Evolutionary conservation across 64 coral and sea anemone genomes (phyloP), one percentile per base, ranked within the genome.

Genomic region (Platygyra sinensis): DNA sequence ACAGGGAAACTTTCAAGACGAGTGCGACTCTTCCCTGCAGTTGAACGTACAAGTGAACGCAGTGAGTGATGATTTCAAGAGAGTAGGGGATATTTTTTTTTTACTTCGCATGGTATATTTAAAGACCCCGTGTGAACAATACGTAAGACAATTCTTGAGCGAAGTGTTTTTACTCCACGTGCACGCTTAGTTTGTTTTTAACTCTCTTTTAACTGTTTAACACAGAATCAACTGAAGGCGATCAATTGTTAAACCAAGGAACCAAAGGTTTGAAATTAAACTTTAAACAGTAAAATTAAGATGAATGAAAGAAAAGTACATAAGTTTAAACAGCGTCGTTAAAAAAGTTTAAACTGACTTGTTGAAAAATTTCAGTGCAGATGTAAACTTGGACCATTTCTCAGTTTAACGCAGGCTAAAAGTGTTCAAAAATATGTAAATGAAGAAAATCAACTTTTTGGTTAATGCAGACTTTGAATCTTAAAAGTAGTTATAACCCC

Each of bases 261-360:
- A 87, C 62, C 63, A 72, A 94, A 97, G 95, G 95, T 97, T 97
- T 93, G 95, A 97, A 91, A 73, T 60, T 73, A 75, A 91, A 92
- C 46, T 74, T 77, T 85, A 89, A 78, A 62, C 72, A 72, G 46
- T 38, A 49, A 16, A 89, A 77, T 86, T 86, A 83, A 49, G 62
- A 76, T 67, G 63, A 90, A 79, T 89, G 62, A 88, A 6, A 76
- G 36, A 24, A 27, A 24, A 27, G 7, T 67, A 28, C 19, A 15
- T 30, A 71, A 77, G 38, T 17, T 46, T 15, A 71, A 60, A 25
- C 8, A 8, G 38, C 22, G 16, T n/a, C 9, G n/a, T 67, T 29
- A 71, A n/a, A n/a, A 71, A 71, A 77, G 55, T 17, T 71, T 15
- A 71, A 60, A 25, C 8, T 9, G 38, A 24, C 17, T n/a, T 16